Conservation (phyloP, 1,140 invertebrate genomes). For the Contarinia nasturtii region DNA sequence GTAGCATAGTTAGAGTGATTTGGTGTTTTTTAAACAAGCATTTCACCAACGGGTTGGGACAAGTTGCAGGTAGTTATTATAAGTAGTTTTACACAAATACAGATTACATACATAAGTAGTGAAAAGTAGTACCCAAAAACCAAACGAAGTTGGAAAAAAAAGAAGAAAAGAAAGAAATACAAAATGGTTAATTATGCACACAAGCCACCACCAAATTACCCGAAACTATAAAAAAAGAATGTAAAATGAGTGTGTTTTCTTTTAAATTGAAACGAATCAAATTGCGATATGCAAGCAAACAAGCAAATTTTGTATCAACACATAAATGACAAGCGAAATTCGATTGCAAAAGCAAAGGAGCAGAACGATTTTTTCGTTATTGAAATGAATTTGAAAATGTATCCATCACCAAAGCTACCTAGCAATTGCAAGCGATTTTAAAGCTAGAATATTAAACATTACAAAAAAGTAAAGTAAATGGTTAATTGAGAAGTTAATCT, state of each 20-base stretch:
- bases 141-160: neutral
- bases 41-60: neutral
- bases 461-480: too few species aligned
- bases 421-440: too few species aligned
- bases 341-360: too few species aligned
- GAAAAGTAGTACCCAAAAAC: neutral
- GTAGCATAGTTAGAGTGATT: neutral
- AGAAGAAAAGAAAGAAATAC: conserved; percentile 4
- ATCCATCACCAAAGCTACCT: too few species aligned
- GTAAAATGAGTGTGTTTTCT: neutral
- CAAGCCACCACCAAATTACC: conserved; percentile 1
- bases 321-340: too few species aligned
- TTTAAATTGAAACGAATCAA: too few species aligned
- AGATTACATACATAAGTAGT: neutral
- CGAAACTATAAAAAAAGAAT: neutral
- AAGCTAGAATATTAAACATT: too few species aligned
- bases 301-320: too few species aligned
- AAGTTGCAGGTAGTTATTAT: neutral
- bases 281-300: too few species aligned
- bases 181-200: conserved; percentile 24
- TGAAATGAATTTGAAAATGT: too few species aligned
- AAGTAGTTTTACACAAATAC: neutral
- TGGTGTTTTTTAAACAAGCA: neutral
- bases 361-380: too few species aligned
- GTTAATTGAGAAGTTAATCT: too few species aligned